Evolutionary conservation across 2,113 vertebrate genomes (phyloP).

Genomic region (Tiliqua scincoides): DNA sequence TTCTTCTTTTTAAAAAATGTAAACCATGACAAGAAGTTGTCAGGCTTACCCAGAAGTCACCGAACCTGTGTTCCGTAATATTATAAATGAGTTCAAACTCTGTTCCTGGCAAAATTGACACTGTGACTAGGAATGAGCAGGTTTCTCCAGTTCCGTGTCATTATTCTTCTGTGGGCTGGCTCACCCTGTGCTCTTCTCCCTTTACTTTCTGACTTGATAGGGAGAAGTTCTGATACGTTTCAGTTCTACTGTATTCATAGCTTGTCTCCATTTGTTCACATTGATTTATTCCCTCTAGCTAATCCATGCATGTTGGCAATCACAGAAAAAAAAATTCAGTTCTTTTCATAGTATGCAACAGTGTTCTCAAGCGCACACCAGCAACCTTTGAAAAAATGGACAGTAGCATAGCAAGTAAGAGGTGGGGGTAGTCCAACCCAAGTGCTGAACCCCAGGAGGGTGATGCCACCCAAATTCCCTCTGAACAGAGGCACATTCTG

Average conservation of each 20-base stretch:
- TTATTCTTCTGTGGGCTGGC: background rate
- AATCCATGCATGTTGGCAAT: background rate
- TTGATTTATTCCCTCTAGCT: background rate
- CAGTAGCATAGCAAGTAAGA: too few species aligned
- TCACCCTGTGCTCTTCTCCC: background rate
- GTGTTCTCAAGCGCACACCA: too few species aligned
- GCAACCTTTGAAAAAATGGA: background rate
- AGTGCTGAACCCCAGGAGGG: too few species aligned
- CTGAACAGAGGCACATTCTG: too few species aligned
- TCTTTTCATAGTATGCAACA: background rate
- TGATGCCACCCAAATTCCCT: too few species aligned
- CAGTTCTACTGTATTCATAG: background rate
- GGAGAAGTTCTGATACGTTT: background rate
- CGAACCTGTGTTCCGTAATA: background rate
- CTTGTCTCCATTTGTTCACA: background rate
- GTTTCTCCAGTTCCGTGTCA: background rate
- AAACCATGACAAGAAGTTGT: background rate
- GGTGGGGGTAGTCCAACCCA: too few species aligned
- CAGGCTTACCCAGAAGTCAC: background rate
- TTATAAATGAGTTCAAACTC: background rate
- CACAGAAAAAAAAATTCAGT: background rate
- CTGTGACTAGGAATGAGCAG: background rate
- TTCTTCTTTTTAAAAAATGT: background rate
- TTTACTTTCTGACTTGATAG: background rate
- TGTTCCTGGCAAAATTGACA: background rate